Evolutionary conservation across 2,888 invertebrate genomes (phyloP).

Genomic region (Asteroscopus sphinx): DNA sequence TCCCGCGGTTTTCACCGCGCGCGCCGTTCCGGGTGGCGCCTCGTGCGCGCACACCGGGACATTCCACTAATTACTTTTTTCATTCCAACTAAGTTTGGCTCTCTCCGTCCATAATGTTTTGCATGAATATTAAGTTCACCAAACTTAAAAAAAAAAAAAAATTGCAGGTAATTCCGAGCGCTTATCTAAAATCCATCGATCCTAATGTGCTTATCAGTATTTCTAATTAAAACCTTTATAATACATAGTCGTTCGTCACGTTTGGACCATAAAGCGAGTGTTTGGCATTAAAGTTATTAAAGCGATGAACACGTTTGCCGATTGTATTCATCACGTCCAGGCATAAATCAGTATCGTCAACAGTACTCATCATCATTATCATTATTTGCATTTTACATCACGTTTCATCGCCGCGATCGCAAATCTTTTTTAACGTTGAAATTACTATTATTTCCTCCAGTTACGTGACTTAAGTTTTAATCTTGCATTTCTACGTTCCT

Average conservation of each 20-base stretch:
- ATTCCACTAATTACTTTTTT: conserved; percentile 78
- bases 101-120: conserved; percentile 64
- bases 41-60: conserved; percentile 79
- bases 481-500: conserved; percentile 45
- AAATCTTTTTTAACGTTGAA: conserved; percentile 56
- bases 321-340: conserved; percentile 58
- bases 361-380: conserved; percentile 59
- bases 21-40: conserved; percentile 88
- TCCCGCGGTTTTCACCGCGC: conserved; percentile 87
- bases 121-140: conserved; percentile 41
- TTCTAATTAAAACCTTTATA: conserved; percentile 46
- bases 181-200: conserved; percentile 36
- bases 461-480: conserved; percentile 62
- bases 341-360: conserved; percentile 58
- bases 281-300: conserved; percentile 43
- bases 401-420: conserved; percentile 63
- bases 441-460: conserved; percentile 60
- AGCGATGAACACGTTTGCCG: conserved; percentile 58
- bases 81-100: conserved; percentile 66
- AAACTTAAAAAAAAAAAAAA: conserved; percentile 26
- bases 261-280: conserved; percentile 38
- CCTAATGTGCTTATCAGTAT: conserved; percentile 47
- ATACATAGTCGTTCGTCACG: conserved; percentile 51
- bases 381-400: conserved; percentile 65
- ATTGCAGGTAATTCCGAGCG: conserved; percentile 10